phyloP scores from a whole-genome alignment of 2,888 invertebrate genomes.

The Selenia dentaria region DNA sequence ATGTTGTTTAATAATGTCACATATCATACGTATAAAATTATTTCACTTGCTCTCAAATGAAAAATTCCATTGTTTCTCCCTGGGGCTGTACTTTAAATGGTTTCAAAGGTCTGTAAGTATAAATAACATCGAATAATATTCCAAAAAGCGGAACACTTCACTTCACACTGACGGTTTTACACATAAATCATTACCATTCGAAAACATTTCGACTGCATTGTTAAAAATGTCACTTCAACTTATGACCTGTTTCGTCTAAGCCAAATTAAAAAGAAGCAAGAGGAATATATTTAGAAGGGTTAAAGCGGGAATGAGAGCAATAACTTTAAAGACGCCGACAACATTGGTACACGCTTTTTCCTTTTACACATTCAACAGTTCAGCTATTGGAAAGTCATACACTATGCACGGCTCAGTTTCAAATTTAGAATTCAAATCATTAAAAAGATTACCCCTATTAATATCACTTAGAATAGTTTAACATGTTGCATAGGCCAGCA shows the following conservation, averaged over 20 bases:
- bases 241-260: conserved; percentile 80
- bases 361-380: conserved; percentile 31
- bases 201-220: conserved; percentile 82
- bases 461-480: conserved; percentile 8
- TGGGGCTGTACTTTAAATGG: conserved; percentile 50
- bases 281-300: conserved; percentile 50
- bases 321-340: conserved; percentile 70
- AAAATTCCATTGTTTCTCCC: conserved; percentile 59
- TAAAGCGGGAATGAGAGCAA: conserved; percentile 54
- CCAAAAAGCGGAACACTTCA: no score
- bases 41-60: conserved; percentile 12
- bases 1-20: no score
- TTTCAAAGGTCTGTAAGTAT: conserved; percentile 59
- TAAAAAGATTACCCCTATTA: conserved; percentile 4
- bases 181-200: conserved; percentile 84
- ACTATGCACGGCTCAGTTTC: conserved; percentile 7
- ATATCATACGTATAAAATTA: conserved; percentile 15
- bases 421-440: conserved; percentile 1
- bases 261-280: conserved; percentile 71
- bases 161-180: conserved; percentile 65
- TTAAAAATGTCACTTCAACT: conserved; percentile 83
- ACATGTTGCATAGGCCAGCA: conserved; percentile 12
- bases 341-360: conserved; percentile 41
- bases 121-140: conserved; percentile 64
- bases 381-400: conserved; percentile 28